Percentiles rank a stretch among this genome's conserved stretches.
These are phyloP conservation scores for Diploscapter pachys DNA, from an alignment of 1,140 invertebrate genomes.

Conservation along the genomic window DNA sequence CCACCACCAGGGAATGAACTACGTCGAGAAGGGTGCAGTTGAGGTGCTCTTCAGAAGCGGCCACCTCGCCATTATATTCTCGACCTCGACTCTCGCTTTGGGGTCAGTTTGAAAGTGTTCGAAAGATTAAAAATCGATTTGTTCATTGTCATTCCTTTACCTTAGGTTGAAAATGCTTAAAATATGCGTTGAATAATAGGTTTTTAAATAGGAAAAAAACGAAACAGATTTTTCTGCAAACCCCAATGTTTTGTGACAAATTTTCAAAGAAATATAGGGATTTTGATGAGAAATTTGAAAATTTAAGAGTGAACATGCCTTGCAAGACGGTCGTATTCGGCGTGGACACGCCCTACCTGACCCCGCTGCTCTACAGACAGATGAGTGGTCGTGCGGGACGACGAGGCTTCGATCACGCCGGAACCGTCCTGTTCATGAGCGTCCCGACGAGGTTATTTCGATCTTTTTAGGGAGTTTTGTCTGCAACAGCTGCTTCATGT, in stretches of 20 bases:
- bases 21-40: slow-evolving; percentile 48
- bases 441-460: slow-evolving; percentile 48
- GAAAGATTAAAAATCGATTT: slow-evolving; percentile 1
- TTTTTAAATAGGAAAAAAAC: neutral
- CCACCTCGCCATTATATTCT: slow-evolving; percentile 53
- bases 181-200: neutral
- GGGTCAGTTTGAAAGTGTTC: slow-evolving; percentile 27
- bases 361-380: slow-evolving; percentile 57
- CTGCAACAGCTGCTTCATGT: no score
- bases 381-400: slow-evolving; percentile 58
- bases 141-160: slow-evolving; percentile 13
- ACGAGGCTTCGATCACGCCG: slow-evolving; percentile 57
- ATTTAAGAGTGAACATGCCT: slow-evolving; percentile 58
- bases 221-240: neutral
- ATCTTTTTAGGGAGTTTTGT: no score
- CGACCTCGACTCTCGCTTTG: slow-evolving; percentile 54
- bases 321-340: slow-evolving; percentile 59
- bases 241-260: neutral
- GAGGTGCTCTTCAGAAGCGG: slow-evolving; percentile 56
- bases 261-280: no score
- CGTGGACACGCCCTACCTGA: slow-evolving; percentile 53
- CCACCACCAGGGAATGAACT: slow-evolving; percentile 55
- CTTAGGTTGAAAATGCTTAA: neutral
- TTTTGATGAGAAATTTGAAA: slow-evolving; percentile 7
- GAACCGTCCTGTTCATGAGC: slow-evolving; percentile 57